Base-by-base conservation (phyloP, 2,113 vertebrate genomes). In the Gambusia affinis region DNA sequence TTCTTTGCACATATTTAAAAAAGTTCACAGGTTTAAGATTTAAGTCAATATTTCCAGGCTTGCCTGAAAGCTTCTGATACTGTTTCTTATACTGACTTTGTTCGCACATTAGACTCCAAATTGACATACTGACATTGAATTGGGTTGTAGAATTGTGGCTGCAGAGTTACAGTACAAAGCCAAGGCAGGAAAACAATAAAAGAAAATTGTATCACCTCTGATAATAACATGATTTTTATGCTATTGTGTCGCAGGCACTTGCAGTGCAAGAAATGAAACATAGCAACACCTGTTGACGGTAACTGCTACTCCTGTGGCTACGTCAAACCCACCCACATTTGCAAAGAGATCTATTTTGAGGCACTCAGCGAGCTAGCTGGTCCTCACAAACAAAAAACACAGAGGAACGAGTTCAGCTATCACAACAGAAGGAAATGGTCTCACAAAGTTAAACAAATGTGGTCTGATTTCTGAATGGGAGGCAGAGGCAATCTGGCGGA, bases 381-480 rank as follows among this genome's bases (percentile, higher is more conserved):
- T 27, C 24, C 27, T 67, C 47, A 64, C 60, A 57, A 64, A 37
- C 54, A 22, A 72, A 60, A 64, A 60, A 47, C 64, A 73, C 35
- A 29, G 28, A 73, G 17, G 35, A 33, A 64, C 64, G 54, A 0
- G 0, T 64, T 47, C 68, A 66, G 37, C 28, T 31, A 72, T 42
- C 35, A 15, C 3, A 14, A 75, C 54, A 67, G 68, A 39, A 74
- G 68, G 75, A 84, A 86, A 84, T 79, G 51, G 63, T 81, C 76
- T 61, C 67, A 67, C 67, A 75, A 82, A 85, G 83, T 80, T 60
- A 79, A 84, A 87, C 74, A 85, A 90, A 81, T 85, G 67, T 73
- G 80, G 88, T 84, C 71, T 78, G 62, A 76, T 75, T 76, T 74
- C 73, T 78, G 79, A 82, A 81, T 73, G 64, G 35, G 73, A 83